phyloP scores from a whole-genome alignment of 2,888 invertebrate genomes.

The Ceriagrion tenellum region DNA sequence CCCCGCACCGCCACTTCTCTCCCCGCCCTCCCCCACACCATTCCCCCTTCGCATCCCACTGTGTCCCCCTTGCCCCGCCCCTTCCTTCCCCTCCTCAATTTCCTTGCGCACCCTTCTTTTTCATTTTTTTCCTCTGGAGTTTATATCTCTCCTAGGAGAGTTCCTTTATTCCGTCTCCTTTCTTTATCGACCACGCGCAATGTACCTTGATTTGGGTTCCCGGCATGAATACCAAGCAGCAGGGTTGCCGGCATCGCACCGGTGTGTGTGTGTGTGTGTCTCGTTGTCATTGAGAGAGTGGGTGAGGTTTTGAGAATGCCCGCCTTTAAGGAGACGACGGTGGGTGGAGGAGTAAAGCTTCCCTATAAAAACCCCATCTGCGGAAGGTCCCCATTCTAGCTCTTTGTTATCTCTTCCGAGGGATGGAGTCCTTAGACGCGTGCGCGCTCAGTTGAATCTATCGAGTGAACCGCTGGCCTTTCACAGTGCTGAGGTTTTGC shows the following conservation, averaged over 20 bases:
- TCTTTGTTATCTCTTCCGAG: neutral
- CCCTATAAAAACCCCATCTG: neutral
- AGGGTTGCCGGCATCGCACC: neutral
- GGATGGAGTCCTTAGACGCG: neutral
- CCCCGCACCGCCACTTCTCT: neutral
- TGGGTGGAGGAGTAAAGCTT: neutral
- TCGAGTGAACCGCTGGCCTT: too few relatives aligned
- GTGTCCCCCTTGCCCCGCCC: neutral
- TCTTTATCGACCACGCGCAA: conserved; percentile 55
- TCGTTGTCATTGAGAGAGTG: neutral
- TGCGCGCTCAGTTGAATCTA: too few relatives aligned
- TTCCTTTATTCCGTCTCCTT: conserved; percentile 29
- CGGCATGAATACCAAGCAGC: conserved; percentile 52
- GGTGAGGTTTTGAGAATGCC: neutral
- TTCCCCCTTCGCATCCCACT: neutral
- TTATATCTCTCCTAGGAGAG: conserved; percentile 45
- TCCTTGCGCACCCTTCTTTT: neutral
- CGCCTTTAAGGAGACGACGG: neutral
- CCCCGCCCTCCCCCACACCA: neutral
- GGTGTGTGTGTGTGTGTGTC: neutral
- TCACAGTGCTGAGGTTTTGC: too few relatives aligned
- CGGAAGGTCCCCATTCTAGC: neutral
- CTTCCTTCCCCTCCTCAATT: neutral
- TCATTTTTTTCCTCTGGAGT: neutral
- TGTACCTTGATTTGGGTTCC: conserved; percentile 51